Percentiles rank a stretch among this genome's conserved stretches.
Conservation (phyloP, 2,113 vertebrate species). For the Limanda limanda region DNA sequence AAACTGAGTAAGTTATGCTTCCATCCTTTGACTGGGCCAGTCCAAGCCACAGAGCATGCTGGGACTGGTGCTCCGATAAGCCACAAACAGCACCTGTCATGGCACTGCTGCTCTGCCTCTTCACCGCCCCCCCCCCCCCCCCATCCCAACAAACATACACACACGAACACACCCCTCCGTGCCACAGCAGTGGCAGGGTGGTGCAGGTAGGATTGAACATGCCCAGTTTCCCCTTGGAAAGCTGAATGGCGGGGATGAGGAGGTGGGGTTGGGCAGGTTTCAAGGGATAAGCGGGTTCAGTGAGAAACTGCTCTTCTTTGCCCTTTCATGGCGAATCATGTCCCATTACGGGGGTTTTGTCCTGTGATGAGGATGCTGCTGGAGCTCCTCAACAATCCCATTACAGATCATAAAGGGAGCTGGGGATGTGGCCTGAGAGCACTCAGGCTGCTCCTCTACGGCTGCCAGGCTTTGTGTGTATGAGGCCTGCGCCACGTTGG, state of each 20-base stretch:
- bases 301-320: conserved; percentile 59
- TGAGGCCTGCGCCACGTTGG: conserved; percentile 30
- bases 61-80: conserved; percentile 44
- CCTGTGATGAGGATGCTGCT: conserved; percentile 72
- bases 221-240: conserved; percentile 25
- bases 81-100: conserved; percentile 39
- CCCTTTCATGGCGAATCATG: conserved; percentile 71
- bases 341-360: conserved; percentile 75
- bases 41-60: conserved; percentile 52
- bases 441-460: conserved; percentile 51
- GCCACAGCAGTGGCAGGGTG: background rate
- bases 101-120: conserved; percentile 34
- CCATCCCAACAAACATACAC: conserved; percentile 19
- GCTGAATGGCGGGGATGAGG: conserved; percentile 18
- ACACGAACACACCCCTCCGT: background rate
- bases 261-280: conserved; percentile 34
- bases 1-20: conserved; percentile 26
- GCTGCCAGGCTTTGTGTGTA: conserved; percentile 47
- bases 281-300: conserved; percentile 62
- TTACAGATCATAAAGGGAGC: conserved; percentile 77
- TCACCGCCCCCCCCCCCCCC: background rate
- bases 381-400: conserved; percentile 72
- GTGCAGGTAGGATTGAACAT: no score
- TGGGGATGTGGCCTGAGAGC: conserved; percentile 71
- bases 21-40: conserved; percentile 36